Conservation (phyloP, 1,140 invertebrate species). For the Asobara japonica region DNA sequence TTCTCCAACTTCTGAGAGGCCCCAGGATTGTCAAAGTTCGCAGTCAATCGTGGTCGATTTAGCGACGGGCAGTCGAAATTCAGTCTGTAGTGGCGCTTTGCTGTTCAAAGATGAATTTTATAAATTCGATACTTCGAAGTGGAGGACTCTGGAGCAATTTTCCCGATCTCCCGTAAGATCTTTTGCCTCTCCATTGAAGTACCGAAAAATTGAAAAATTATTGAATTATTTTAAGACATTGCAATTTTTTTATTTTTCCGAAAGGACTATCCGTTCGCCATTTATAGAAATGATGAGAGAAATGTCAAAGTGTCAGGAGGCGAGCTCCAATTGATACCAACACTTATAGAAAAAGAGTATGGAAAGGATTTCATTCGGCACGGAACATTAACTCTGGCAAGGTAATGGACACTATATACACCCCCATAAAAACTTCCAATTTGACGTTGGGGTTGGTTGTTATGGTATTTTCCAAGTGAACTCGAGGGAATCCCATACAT, state of each 20-base stretch:
- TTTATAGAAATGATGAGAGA: slow-evolving; percentile 70
- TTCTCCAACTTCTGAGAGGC: slow-evolving; percentile 36
- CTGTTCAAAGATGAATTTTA: slow-evolving; percentile 56
- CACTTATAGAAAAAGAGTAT: slow-evolving; percentile 68
- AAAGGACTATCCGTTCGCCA: slow-evolving; percentile 74
- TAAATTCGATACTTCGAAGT: slow-evolving; percentile 38
- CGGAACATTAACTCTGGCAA: slow-evolving; percentile 61
- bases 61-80: slow-evolving; percentile 11
- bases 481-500: too few relatives aligned
- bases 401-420: too few relatives aligned
- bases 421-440: too few relatives aligned
- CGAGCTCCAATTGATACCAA: slow-evolving; percentile 72
- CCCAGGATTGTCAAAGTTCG: slow-evolving; percentile 40
- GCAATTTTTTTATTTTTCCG: slow-evolving; percentile 14
- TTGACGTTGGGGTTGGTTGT: too few relatives aligned
- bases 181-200: slow-evolving; percentile 15
- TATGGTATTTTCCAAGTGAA: too few relatives aligned
- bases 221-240: neutral
- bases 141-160: slow-evolving; percentile 51
- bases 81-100: slow-evolving; percentile 46
- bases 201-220: neutral
- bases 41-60: slow-evolving; percentile 41
- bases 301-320: slow-evolving; percentile 71
- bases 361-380: slow-evolving; percentile 68
- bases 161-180: slow-evolving; percentile 46